Evolutionary conservation across 1,140 invertebrate genomes (phyloP).

Genomic region (Armadillidium nasatum): DNA sequence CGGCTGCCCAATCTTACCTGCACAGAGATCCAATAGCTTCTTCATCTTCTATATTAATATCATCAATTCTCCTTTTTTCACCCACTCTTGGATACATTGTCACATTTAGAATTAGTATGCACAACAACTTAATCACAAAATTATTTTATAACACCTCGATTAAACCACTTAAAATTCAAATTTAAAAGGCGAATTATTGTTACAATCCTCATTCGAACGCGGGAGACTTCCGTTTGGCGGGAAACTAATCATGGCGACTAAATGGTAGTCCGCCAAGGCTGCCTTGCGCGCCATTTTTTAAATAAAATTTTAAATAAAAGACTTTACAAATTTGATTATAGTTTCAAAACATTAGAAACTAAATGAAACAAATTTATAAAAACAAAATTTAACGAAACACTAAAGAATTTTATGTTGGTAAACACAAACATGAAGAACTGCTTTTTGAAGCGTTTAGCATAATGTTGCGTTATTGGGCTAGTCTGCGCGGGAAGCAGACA

Average conservation of each 20-base stretch:
- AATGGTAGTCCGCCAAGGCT: constrained; percentile 2
- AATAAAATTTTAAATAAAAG: not conserved
- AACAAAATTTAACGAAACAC: too few species aligned
- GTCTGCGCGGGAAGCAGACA: constrained; percentile 9
- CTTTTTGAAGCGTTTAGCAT: not conserved
- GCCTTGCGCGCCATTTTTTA: not conserved
- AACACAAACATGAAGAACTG: not conserved
- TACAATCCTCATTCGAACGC: not conserved
- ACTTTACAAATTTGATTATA: too few species aligned
- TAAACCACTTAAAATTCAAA: constrained; percentile 11
- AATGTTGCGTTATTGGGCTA: not conserved
- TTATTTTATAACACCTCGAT: constrained; percentile 3
- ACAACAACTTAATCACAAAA: not conserved
- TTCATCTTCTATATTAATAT: constrained; percentile 6
- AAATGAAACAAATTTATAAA: too few species aligned
- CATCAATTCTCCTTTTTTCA: not conserved
- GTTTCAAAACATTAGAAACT: too few species aligned
- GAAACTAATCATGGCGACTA: constrained; percentile 9
- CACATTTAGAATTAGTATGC: not conserved
- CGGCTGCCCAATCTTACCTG: not conserved
- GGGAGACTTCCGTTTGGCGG: constrained; percentile 6
- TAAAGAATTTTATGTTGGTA: not conserved
- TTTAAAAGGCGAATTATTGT: not conserved
- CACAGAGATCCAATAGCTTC: not conserved
- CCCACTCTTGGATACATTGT: constrained; percentile 9